phyloP scores from a whole-genome alignment of 2,797 vertebrate genomes.

The Premnoplex brunnescens region DNA sequence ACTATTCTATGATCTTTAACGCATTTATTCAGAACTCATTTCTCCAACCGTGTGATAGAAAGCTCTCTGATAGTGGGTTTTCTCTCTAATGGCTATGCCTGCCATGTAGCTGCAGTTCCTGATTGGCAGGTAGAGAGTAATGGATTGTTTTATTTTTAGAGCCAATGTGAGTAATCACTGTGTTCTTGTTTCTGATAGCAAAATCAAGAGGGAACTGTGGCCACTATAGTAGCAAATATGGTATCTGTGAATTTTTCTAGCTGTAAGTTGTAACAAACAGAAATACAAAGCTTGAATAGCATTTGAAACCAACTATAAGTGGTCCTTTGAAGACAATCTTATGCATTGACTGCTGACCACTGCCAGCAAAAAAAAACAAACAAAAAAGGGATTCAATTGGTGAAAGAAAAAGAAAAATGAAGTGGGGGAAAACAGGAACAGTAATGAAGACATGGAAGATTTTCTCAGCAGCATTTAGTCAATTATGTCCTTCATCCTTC shows the following conservation, averaged over 20 bases:
- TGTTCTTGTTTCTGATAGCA: background rate
- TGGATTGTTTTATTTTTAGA: background rate
- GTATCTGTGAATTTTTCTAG: background rate
- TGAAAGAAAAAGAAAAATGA: background rate
- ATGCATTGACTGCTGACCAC: background rate
- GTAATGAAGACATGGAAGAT: background rate
- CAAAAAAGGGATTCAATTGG: background rate
- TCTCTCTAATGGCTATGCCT: background rate
- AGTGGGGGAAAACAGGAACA: rapidly evolving
- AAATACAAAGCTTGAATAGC: background rate
- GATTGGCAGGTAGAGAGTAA: background rate
- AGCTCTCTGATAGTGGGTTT: background rate
- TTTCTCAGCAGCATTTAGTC: background rate
- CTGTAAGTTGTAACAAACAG: background rate
- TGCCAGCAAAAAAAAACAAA: background rate
- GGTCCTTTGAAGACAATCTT: background rate
- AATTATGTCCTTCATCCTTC: background rate
- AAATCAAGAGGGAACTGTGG: background rate
- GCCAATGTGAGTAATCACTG: rapidly evolving
- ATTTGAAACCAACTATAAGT: background rate
- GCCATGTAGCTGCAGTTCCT: background rate
- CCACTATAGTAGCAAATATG: background rate
- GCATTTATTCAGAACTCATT: background rate
- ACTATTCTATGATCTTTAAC: background rate
- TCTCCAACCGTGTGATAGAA: background rate